Percentiles rank a stretch among this genome's conserved stretches.
phyloP scores from a whole-genome alignment of 1,140 invertebrate species.

The Macrosteles quadrilineatus region DNA sequence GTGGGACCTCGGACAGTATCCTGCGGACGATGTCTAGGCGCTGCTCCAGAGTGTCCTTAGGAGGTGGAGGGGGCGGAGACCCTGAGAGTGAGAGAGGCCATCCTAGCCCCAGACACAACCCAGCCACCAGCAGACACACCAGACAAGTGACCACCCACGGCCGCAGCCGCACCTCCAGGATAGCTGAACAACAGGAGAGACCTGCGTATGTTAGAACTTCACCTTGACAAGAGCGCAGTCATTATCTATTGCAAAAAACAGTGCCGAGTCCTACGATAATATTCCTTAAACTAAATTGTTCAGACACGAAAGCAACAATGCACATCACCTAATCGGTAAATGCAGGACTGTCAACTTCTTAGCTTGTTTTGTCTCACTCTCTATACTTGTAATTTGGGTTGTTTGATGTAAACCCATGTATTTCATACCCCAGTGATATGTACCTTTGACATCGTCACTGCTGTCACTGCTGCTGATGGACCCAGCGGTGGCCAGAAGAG shows the following conservation, averaged over 20 bases:
- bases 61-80: conserved; percentile 7
- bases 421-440: too few species aligned
- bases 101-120: conserved; percentile 39
- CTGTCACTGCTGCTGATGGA: conserved; percentile 35
- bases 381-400: too few species aligned
- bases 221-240: too few species aligned
- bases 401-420: too few species aligned
- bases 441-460: conserved; percentile 41
- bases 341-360: too few species aligned
- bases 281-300: too few species aligned
- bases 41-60: conserved; percentile 21
- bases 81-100: conserved; percentile 34
- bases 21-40: conserved; percentile 36
- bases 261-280: too few species aligned
- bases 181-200: conserved; percentile 28
- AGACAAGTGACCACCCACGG: conserved; percentile 40
- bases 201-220: conserved; percentile 5
- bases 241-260: too few species aligned
- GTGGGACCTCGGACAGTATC: conserved; percentile 41
- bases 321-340: too few species aligned
- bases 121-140: conserved; percentile 39
- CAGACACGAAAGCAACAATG: too few species aligned
- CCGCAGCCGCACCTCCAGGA: conserved; percentile 36
- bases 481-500: conserved; percentile 32
- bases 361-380: too few species aligned